Conservation (phyloP, 2,113 vertebrate genomes). For the Regulus satrapa region DNA sequence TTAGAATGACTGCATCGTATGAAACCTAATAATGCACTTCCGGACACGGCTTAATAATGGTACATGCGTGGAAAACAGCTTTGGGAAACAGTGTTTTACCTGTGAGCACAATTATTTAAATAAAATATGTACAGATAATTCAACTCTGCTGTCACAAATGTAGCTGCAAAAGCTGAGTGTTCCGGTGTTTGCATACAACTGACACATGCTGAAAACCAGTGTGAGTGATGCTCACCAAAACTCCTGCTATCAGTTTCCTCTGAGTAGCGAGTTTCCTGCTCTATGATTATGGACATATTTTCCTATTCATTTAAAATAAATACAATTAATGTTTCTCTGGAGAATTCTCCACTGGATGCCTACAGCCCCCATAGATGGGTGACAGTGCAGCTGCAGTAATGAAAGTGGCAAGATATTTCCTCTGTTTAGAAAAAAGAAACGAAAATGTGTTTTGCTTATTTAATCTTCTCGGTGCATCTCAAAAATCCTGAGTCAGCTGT, state of each 20-base stretch:
- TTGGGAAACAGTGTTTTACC: not conserved
- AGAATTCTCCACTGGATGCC: not conserved
- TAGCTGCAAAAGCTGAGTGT: not conserved
- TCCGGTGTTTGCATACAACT: not conserved
- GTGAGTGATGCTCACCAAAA: not conserved
- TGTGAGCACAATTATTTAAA: not conserved
- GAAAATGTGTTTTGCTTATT: not conserved
- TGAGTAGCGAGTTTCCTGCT: not conserved
- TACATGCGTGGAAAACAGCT: not conserved
- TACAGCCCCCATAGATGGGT: not conserved
- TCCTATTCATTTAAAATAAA: not conserved
- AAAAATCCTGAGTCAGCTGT: not conserved
- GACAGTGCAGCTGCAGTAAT: not conserved
- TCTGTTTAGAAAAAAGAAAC: not conserved
- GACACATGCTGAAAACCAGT: fast-evolving
- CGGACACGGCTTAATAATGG: not conserved
- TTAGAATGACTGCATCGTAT: not conserved
- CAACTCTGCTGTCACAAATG: not conserved
- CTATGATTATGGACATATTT: not conserved
- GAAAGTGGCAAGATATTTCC: not conserved
- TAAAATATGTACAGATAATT: not conserved
- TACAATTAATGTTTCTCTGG: not conserved
- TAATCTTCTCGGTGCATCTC: not conserved
- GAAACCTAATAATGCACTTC: not conserved
- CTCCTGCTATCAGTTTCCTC: not conserved